Evolutionary conservation across 2,888 invertebrate species (phyloP), one percentile per base, ranked within the genome.

Genomic region (Plebejus anna): DNA sequence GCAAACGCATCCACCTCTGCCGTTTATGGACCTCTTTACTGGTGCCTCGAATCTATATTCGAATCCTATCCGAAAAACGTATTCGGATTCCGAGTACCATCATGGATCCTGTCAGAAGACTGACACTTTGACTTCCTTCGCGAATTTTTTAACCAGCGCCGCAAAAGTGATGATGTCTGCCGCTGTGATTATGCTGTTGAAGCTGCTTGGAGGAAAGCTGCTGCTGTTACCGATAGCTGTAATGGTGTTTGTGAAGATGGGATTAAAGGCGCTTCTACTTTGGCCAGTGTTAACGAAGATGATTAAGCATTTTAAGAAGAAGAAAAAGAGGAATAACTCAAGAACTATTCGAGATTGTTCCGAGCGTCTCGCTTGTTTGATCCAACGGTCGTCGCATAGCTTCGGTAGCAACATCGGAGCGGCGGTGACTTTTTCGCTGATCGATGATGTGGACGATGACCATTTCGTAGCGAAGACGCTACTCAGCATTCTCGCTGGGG

Each of bases 231-330:
- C 94, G 1, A 79, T 92, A 36, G 84, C 89, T 51, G 82, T 92
- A 47, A 85, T 92, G 78, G 79, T 94, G 59, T 81, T 92, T 38
- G 86, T 86, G n/a, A 94, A 94, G 82, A 81, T 92, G 76, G 91
- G 93, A 66, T 80, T 94, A 57, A 94, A 94, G 81, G 87, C 89
- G 1, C 82, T 91, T 71, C 80, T 94, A 32, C 82, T 94, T 9
- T 94, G 94, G 93, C 94, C 94, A 1, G 88, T 94, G 83, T 85
- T 94, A 85, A 86, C 90, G 16, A 92, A 91, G 82, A 87, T 94
- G 85, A 86, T 91, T 61, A 92, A 91, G 80, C 90, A 89, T 81
- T 89, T 92, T 76, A 92, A 89, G 82, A 90, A 88, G 84, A 93
- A 92, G 84, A 91, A 88, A 82, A 92, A 90, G 82, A 86, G 86